Base-by-base conservation (phyloP, 2,797 vertebrate genomes). In the Myotis daubentonii region DNA sequence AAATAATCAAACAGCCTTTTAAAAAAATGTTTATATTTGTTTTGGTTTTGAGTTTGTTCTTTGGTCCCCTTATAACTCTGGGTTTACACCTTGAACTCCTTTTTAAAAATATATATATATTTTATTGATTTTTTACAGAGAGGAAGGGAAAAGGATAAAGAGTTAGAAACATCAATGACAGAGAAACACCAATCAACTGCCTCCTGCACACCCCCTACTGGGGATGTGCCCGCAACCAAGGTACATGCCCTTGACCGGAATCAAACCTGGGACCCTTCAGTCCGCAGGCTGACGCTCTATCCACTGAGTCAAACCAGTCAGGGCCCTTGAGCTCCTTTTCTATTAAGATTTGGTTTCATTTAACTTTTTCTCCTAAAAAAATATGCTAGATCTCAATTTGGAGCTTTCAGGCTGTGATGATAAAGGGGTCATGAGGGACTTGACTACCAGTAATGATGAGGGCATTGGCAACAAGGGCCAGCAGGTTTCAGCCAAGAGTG, bases 1-100 rank as follows among this genome's bases (percentile, higher is more conserved):
- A 94, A 76, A 82, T 94, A 71, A 79, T 68, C 71, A 84, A 84
- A 62, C 12, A 53, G 10, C 0, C 28, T 65, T 90, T 87, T 15
- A 28, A 84, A 60, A 55, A 17, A 33, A 38, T 22, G 9, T 28
- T 68, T 90, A 3, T 87, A 2, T 82, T 76, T 92, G 2, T 75
- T 93, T 93, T 81, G 15, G 2, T 81, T 90, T 94, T 66, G 28
- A 60, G 17, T 71, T 70, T 93, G 38, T 25, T 62, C 30, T 75
- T 84, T 71, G 28, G 3, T 88, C 41, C 3, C 55, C 55, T 91
- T 86, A 12, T 38, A 72, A 55, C 36, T 83, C 49, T 71, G 33
- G 2, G 3, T 71, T 88, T 44, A 53, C 19, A 8, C 25, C 4
- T 33, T 65, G 41, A 75, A 36, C 19, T 51, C 65, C 47, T 16